phyloP scores from a whole-genome alignment of 2,797 vertebrate genomes.

The Rhadinocentrus ornatus region DNA sequence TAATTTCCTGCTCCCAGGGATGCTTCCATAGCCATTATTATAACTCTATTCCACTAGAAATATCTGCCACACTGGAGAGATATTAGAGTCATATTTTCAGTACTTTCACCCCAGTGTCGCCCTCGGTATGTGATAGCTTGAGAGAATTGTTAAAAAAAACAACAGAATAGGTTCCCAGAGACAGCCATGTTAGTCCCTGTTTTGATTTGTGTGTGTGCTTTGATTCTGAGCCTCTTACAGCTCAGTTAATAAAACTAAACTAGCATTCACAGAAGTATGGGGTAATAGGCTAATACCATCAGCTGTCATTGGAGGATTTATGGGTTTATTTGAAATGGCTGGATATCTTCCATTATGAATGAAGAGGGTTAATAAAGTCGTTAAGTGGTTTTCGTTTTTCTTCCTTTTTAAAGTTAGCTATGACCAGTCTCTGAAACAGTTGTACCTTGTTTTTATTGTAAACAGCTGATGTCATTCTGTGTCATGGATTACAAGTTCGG shows the following conservation, averaged over 20 bases:
- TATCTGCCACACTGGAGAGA: slow-evolving; percentile 66
- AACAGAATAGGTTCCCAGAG: slow-evolving; percentile 36
- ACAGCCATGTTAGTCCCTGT: slow-evolving; percentile 64
- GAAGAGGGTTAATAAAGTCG: slow-evolving; percentile 60
- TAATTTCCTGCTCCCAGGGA: slow-evolving; percentile 75
- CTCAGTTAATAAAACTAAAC: slow-evolving; percentile 72
- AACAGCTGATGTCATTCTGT: slow-evolving; percentile 69
- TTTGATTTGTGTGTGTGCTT: slow-evolving; percentile 63
- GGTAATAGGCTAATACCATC: slow-evolving; percentile 70
- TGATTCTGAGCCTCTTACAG: slow-evolving; percentile 62
- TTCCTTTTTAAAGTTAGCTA: slow-evolving; percentile 59
- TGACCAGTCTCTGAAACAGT: slow-evolving; percentile 48
- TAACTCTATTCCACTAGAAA: slow-evolving; percentile 72
- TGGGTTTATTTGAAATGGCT: slow-evolving; percentile 56
- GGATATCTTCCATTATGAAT: slow-evolving; percentile 43
- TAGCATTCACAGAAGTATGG: slow-evolving; percentile 57
- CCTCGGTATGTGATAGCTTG: slow-evolving; percentile 55
- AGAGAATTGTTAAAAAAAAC: slow-evolving; percentile 42
- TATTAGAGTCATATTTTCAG: slow-evolving; percentile 76
- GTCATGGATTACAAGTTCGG: slow-evolving; percentile 64
- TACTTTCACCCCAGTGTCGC: slow-evolving; percentile 62
- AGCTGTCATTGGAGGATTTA: slow-evolving; percentile 63
- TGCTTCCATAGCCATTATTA: slow-evolving; percentile 73
- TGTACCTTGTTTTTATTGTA: slow-evolving; percentile 61
- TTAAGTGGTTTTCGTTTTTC: slow-evolving; percentile 27